Conservation (phyloP, 2,888 invertebrate species). For the Ephialtes manifestator region DNA sequence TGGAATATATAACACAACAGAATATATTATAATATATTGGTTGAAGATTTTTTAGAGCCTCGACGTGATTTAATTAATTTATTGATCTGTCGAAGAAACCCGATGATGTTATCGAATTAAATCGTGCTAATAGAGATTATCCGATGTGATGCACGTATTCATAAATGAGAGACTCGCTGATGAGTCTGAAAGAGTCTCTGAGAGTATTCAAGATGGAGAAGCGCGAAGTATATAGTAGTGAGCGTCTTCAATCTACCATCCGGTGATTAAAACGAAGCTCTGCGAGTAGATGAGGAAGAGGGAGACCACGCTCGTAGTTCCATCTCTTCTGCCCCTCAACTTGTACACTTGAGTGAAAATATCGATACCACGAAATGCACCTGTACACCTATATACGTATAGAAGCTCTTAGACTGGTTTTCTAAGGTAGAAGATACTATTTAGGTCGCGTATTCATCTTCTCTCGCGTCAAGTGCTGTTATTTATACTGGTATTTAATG, state of each 20-base stretch:
- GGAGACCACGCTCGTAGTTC: not conserved
- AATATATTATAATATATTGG: not conserved
- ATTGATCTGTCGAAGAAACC: not conserved
- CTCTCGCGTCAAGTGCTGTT: slow-evolving; percentile 11
- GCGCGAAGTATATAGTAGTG: slow-evolving; percentile 32
- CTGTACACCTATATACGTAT: not conserved
- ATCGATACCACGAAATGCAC: slow-evolving; percentile 52
- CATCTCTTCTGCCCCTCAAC: slow-evolving; percentile 7
- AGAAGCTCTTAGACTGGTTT: slow-evolving; percentile 8
- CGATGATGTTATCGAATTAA: not conserved
- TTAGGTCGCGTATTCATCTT: slow-evolving; percentile 60
- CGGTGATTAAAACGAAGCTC: slow-evolving; percentile 64
- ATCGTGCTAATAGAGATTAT: slow-evolving; percentile 5
- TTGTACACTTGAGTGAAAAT: slow-evolving; percentile 49
- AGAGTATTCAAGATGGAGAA: slow-evolving; percentile 31
- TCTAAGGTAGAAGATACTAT: slow-evolving; percentile 48
- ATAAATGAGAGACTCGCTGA: slow-evolving; percentile 4
- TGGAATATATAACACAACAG: not conserved
- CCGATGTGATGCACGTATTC: slow-evolving; percentile 6
- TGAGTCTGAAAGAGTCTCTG: slow-evolving; percentile 41
- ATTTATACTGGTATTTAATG: not conserved
- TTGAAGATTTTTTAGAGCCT: not conserved
- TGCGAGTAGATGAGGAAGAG: not conserved
- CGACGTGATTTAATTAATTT: not conserved
- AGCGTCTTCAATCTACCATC: slow-evolving; percentile 58